Evolutionary conservation across 2,797 vertebrate genomes (phyloP).

Genomic region (Epinephelus awoara): DNA sequence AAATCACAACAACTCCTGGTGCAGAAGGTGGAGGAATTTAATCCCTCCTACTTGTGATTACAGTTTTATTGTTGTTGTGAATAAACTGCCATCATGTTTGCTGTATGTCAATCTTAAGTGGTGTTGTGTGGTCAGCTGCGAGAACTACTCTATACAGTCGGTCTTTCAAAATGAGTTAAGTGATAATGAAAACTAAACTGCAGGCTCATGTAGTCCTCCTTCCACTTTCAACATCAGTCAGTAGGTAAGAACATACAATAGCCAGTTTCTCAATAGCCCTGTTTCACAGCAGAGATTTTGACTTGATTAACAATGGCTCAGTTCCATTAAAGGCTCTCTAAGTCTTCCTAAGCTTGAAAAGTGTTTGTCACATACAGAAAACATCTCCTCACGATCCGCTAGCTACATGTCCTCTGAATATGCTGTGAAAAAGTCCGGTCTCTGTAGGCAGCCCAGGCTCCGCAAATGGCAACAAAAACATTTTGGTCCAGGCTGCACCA

Average conservation of each 20-base stretch:
- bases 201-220: neutral
- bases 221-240: neutral
- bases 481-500: too few species aligned
- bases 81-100: neutral
- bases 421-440: too few species aligned
- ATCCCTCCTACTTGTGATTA: neutral
- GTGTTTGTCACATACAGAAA: too few species aligned
- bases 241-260: neutral
- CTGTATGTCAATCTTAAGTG: slow-evolving; percentile 5
- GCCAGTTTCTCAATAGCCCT: neutral
- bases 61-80: neutral
- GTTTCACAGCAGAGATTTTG: too few species aligned
- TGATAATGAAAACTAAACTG: too few species aligned
- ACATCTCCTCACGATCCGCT: too few species aligned
- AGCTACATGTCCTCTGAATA: too few species aligned
- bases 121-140: neutral
- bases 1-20: slow-evolving; percentile 8
- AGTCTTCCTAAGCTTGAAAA: too few species aligned
- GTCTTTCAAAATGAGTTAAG: neutral
- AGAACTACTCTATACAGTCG: neutral
- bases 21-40: neutral
- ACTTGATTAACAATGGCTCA: too few species aligned
- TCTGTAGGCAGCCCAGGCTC: too few species aligned
- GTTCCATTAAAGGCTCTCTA: too few species aligned
- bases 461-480: too few species aligned